Evolutionary conservation across 2,797 vertebrate genomes (phyloP).

Genomic region (Sphenopsis melanotis): DNA sequence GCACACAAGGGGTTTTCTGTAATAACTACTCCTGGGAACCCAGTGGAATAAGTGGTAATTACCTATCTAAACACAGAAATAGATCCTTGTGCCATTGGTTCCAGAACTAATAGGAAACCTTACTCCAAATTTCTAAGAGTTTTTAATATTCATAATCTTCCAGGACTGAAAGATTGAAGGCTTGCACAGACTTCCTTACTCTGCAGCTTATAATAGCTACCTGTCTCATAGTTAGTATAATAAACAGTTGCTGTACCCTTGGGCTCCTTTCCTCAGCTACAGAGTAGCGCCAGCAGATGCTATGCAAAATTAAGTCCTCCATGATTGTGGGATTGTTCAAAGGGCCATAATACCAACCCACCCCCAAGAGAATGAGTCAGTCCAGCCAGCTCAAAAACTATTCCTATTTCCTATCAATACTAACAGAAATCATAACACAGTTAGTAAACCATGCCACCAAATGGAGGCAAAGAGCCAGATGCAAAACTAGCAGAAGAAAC

Average conservation of each 20-base stretch:
- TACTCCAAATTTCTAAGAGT: not conserved
- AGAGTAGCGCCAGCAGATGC: not conserved
- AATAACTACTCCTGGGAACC: conserved; percentile 42
- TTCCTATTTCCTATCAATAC: not conserved
- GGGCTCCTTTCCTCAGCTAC: not conserved
- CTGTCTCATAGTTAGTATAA: not conserved
- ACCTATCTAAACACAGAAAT: conserved; percentile 25
- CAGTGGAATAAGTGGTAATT: conserved; percentile 39
- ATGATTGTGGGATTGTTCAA: not conserved
- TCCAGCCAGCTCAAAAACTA: not conserved
- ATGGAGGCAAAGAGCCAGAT: not conserved
- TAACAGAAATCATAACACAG: not conserved
- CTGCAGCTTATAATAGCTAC: not conserved
- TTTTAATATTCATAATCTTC: not conserved
- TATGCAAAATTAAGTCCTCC: not conserved
- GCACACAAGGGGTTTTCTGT: not conserved
- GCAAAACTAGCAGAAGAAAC: not conserved
- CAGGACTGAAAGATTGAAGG: not conserved
- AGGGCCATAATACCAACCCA: not conserved
- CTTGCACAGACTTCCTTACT: not conserved
- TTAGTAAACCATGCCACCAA: not conserved
- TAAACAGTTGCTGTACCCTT: not conserved
- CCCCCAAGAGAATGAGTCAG: not conserved
- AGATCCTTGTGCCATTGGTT: not conserved
- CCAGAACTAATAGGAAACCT: not conserved